Evolutionary conservation across 2,888 invertebrate species (phyloP), one percentile per base, ranked within the genome.

Genomic region (Antheraea assamensis): DNA sequence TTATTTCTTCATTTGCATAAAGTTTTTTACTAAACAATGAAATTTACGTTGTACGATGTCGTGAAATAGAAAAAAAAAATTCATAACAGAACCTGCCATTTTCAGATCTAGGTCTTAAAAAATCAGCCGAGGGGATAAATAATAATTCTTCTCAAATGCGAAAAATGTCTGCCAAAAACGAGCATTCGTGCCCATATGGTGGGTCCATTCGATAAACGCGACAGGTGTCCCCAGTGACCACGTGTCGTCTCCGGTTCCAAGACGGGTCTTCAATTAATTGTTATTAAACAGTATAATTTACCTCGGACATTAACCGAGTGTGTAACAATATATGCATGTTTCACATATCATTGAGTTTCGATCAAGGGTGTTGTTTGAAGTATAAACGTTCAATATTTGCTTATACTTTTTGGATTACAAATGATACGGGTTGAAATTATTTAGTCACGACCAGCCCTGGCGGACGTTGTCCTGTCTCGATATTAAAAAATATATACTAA

Each of bases 211-310:
- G 82, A 76, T 77, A 81, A 79, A 75, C 74, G 72, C 81, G 82
- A 79, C 86, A 88, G 90, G 90, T 85, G 86, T 87, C 85, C 79
- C 76, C 84, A 58, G 52, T 71, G 71, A 71, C 70, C 92, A 88
- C 92, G 90, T 85, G 90, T 85, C 83, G 83, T 79, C 85, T 90
- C 86, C 73, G 64, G 83, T 90, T 90, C 81, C 87, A 77, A 76
- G 78, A 78, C 84, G 86, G 85, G 92, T 89, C 92, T 92, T 92
- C 91, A 91, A 82, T 92, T 93, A 91, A 93, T 92, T 93, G 88
- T 87, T 88, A 90, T 89, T 88, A 86, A 85, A 89, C 88, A 88
- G 87, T 87, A 79, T 79, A 75, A 76, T 78, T 77, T 76, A 78
- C 78, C 78, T 80, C 82, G 80, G 77, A 78, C 83, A 83, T 80